These are phyloP conservation scores for western clawed frog (Xenopus tropicalis) DNA, from an alignment of 2,113 vertebrate genomes.

Conservation along the genomic window DNA sequence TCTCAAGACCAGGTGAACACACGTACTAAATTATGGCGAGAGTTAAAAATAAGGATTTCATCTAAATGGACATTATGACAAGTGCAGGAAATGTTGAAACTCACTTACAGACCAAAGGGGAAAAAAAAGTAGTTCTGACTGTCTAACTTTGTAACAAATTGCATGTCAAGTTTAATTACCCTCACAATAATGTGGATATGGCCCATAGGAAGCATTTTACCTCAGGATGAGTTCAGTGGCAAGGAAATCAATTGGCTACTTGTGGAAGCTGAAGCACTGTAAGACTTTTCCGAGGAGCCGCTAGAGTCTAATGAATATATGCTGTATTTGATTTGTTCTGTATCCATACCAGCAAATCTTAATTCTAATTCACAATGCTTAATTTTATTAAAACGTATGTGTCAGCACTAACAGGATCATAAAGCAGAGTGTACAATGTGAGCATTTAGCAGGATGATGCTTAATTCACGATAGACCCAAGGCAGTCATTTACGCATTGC, in stretches of 20 bases:
- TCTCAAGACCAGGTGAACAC: too few species aligned
- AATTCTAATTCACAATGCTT: constrained; percentile 3
- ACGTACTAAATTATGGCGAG: too few species aligned
- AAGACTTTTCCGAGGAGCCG: constrained; percentile 9
- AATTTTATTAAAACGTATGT: constrained; percentile 27
- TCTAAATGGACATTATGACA: background rate
- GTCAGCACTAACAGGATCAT: constrained; percentile 15
- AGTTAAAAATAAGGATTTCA: too few species aligned
- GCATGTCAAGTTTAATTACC: constrained; percentile 30
- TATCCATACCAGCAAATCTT: constrained; percentile 24
- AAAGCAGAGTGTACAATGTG: constrained; percentile 5
- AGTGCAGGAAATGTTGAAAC: background rate
- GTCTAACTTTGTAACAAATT: constrained; percentile 9
- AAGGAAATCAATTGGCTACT: constrained; percentile 21
- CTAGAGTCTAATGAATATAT: constrained; percentile 36
- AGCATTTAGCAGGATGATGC: constrained; percentile 9
- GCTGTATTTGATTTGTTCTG: constrained; percentile 14
- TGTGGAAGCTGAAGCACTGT: constrained; percentile 4
- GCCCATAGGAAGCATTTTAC: constrained; percentile 20
- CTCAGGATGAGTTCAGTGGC: constrained; percentile 8
- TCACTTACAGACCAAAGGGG: background rate
- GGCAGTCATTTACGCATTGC: constrained; percentile 10
- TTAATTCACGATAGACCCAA: constrained; percentile 24
- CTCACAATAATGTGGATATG: constrained; percentile 5
- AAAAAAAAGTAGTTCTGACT: background rate